Conservation (phyloP, 2,888 invertebrate genomes). For the Digitonthophagus gazella region DNA sequence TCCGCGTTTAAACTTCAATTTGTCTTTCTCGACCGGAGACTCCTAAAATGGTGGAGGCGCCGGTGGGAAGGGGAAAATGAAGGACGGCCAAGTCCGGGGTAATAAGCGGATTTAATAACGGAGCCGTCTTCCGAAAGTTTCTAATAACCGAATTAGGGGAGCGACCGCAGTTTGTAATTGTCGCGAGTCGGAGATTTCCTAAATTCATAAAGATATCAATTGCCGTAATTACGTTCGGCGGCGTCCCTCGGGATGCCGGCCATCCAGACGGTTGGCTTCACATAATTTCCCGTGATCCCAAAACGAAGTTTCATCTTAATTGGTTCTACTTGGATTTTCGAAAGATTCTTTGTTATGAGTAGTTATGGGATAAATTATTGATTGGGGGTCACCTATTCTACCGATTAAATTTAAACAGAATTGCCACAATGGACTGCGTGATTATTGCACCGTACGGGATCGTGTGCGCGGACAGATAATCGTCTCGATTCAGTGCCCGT, state of each 20-base stretch:
- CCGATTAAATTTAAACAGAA: conserved; percentile 17
- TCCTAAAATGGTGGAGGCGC: conserved; percentile 21
- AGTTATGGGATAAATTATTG: not conserved
- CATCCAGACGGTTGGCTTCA: not conserved
- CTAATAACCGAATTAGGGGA: conserved; percentile 37
- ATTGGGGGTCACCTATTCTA: not conserved
- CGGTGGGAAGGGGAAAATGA: not conserved
- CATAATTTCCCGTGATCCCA: not conserved
- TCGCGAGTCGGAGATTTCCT: conserved; percentile 42
- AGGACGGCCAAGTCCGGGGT: conserved; percentile 16
- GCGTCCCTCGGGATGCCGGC: not conserved
- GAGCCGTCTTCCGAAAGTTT: conserved; percentile 33
- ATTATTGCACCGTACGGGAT: not conserved
- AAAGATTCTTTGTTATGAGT: not conserved
- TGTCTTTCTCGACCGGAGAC: conserved; percentile 30
- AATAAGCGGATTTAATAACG: conserved; percentile 39
- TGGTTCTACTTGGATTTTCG: not conserved
- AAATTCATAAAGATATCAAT: conserved; percentile 48
- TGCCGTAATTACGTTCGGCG: conserved; percentile 40
- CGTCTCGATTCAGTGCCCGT: conserved; percentile 5
- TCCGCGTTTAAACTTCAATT: conserved; percentile 35
- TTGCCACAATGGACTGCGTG: conserved; percentile 10
- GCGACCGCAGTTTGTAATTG: conserved; percentile 37
- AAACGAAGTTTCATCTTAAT: not conserved
- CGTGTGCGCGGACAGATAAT: conserved; percentile 6